Evolutionary conservation across 2,888 invertebrate species (phyloP), one percentile per base, ranked within the genome.

Genomic region (Drosophila acutilabella): DNA sequence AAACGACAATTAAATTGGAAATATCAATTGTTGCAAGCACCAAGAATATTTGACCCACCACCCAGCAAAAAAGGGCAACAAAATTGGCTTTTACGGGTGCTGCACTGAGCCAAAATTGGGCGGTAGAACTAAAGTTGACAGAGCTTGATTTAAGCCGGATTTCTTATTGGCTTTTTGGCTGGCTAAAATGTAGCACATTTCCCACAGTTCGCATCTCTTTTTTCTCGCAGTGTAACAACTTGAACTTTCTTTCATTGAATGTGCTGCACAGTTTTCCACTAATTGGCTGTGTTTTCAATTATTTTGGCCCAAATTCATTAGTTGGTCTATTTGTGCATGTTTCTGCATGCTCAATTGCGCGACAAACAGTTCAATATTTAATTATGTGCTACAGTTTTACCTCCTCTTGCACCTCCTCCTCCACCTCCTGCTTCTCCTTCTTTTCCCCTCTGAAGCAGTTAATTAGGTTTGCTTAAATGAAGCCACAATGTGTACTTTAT

Each of bases 241-340:
- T 50, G 62, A 56, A 44, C 38, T 60, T 64, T 52, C 47, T 40
- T 54, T 20, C 51, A 45, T 59, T 23, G 20, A 69, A 23, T 57
- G 10, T 53, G 23, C 47, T 67, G 51, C 48, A 57, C 44, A 53
- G 30, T 54, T 59, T 67, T 64, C 44, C 60, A 60, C 74, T 76
- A 74, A 74, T 71, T 74, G 71, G 64, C 58, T 66, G 67, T 71
- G 64, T 65, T 64, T 71, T 69, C 71, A 74, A 74, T 74, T 69
- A 74, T 74, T 71, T 64, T 66, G 64, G 64, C 62, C 60, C 71
- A 74, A 74, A 70, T 71, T 67, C 60, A 62, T 54, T 64, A 68
- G 68, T 68, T 57, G 20, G 56, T 50, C 54, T 54, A 54, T 42
- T 59, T 66, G 51, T 67, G 51, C 36, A 30, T 30, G 23, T 60